Conservation (phyloP, 1,140 invertebrate genomes). For the Pseudomyrmex flavicornis region DNA sequence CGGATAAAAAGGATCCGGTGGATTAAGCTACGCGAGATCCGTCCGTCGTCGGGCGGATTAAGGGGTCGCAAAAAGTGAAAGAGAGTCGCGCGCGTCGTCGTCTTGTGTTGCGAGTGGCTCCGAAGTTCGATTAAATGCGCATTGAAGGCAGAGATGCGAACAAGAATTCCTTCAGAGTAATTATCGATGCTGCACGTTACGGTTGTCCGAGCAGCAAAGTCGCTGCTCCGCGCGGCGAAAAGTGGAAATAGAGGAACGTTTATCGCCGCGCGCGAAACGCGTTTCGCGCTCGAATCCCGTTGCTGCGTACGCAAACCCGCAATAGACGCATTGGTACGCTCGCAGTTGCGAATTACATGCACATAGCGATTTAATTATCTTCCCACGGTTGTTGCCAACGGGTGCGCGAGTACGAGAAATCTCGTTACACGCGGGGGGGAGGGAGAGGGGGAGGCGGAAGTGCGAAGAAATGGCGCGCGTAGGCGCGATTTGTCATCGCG, state of each 20-base stretch:
- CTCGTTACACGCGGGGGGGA: slow-evolving; percentile 21
- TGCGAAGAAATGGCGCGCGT: slow-evolving; percentile 46
- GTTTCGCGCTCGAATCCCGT: not conserved
- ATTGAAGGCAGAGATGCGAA: slow-evolving; percentile 18
- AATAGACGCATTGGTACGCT: no score
- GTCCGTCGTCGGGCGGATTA: slow-evolving; percentile 48
- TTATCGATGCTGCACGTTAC: slow-evolving; percentile 39
- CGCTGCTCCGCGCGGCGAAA: not conserved
- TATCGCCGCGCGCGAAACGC: not conserved
- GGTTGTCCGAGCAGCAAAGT: not conserved
- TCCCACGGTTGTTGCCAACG: slow-evolving; percentile 36
- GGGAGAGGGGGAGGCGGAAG: not conserved
- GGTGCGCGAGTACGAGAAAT: not conserved
- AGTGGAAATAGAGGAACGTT: not conserved
- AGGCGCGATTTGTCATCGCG: slow-evolving; percentile 61
- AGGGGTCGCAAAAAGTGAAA: slow-evolving; percentile 41
- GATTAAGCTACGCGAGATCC: slow-evolving; percentile 55
- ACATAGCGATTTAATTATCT: slow-evolving; percentile 38
- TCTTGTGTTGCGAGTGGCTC: slow-evolving; percentile 22
- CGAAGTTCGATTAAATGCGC: slow-evolving; percentile 34
- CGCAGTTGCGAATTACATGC: not conserved
- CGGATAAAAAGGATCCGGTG: slow-evolving; percentile 62
- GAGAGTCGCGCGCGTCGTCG: not conserved
- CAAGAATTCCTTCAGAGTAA: slow-evolving; percentile 48
- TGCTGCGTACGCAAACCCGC: not conserved